Evolutionary conservation across 2,888 invertebrate genomes (phyloP).

Genomic region (Heliconius ethilla): DNA sequence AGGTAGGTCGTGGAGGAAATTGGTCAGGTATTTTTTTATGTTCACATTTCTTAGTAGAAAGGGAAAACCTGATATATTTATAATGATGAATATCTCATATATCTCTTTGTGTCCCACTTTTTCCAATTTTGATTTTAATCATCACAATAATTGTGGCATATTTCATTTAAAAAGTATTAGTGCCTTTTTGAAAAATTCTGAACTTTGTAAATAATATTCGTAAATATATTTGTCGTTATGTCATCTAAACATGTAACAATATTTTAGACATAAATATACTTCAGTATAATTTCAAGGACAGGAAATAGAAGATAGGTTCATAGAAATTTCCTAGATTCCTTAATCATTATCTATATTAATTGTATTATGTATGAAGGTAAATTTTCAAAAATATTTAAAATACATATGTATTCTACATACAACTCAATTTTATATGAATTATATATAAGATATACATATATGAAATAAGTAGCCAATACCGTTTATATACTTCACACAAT

Average conservation of each 20-base stretch:
- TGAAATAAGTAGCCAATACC: neutral
- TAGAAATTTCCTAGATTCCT: no score
- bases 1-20: slow-evolving; percentile 1
- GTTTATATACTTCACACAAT: slow-evolving; percentile 1
- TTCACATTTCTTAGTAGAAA: neutral
- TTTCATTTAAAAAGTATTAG: neutral
- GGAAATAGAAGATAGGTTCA: no score
- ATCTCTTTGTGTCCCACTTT: neutral
- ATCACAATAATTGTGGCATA: neutral
- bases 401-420: neutral
- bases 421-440: neutral
- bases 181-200: no score
- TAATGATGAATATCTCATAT: neutral
- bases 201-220: no score
- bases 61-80: neutral
- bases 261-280: no score
- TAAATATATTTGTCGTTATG: no score
- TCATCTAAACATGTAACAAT: no score
- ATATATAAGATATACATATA: neutral
- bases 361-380: no score
- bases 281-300: no score
- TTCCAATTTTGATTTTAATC: neutral
- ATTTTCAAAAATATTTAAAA: neutral
- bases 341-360: no score
- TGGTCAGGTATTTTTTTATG: neutral